Base-by-base conservation (phyloP, 2,888 invertebrate genomes). In the Spialia ferax region DNA sequence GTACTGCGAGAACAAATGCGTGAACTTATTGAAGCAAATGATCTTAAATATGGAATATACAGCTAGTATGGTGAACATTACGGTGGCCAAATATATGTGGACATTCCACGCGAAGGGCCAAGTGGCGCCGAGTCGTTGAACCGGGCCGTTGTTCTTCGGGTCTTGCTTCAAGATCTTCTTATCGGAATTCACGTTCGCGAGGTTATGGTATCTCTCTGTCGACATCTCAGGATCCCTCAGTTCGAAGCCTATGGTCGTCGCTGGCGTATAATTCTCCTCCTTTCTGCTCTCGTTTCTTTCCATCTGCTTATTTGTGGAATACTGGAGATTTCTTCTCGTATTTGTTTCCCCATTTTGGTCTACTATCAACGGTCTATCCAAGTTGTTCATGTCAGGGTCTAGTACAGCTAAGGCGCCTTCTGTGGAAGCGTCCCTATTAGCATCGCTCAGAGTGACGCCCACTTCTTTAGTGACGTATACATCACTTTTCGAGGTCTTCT, bases 91-190 rank as follows among this genome's bases (percentile, higher is more conserved):
- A 89, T 98, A 99, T 5, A 98, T 96, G 83, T 99, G 98, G 8
- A 98, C 95, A 79, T 98, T 97, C 98, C 98, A 98, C 1, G 97
- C 98, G 73, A 97, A 96, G 0, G 96, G 95, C 96, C 97, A 97
- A 0, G 96, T 96, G 0, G 94, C 94, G 1, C 95, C 94, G 0
- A 94, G 89, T 18, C 94, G 86, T 73, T 93, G 93, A 0, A 94
- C 82, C 0, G 90, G 86, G 20, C 67, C 67, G 1, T 77, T 85
- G 32, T 79, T 85, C 71, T 93, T 93, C 0, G 83, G 70, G 66
- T 94, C 91, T 68, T 90, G 91, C 69, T 92, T 91, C 35, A 89
- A 72, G 22, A 87, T 84, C 76, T 94, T 94, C 77, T 91, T 93
- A 75, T 93, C 94, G 3, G 91, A 91, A 79, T 95, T 95, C 0